Evolutionary conservation across 2,113 vertebrate species (phyloP).

Genomic region (Falco punctatus): DNA sequence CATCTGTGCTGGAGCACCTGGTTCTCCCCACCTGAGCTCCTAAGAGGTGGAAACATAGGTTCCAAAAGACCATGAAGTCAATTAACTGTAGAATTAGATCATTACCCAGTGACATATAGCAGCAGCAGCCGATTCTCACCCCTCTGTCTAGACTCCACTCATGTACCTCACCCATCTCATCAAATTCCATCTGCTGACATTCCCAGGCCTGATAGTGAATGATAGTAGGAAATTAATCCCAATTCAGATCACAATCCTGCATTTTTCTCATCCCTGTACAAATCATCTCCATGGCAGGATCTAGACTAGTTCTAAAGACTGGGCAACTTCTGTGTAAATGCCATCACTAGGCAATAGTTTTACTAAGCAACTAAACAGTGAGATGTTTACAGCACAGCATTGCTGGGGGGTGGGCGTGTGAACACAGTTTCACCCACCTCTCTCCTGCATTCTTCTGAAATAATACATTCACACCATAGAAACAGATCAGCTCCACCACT

Average conservation of each 20-base stretch:
- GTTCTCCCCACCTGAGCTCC: background rate
- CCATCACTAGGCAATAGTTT: background rate
- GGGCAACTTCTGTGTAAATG: background rate
- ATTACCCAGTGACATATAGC: background rate
- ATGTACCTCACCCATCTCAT: background rate
- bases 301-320: background rate
- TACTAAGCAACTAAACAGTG: background rate
- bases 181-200: background rate
- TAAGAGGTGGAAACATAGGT: background rate
- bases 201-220: background rate
- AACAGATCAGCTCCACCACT: background rate
- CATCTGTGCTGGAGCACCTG: background rate
- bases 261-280: background rate
- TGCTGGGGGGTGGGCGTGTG: no score
- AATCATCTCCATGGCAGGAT: background rate
- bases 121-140: background rate
- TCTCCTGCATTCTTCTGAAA: background rate
- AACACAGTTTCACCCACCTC: background rate
- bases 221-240: background rate
- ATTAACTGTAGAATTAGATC: background rate
- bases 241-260: background rate
- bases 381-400: background rate
- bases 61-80: background rate
- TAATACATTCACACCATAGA: background rate
- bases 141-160: background rate